A percentile compares a stretch with the other conserved stretches of the same genome.
phyloP scores from a whole-genome alignment of 2,888 invertebrate species.

The Rhodophaea formosa region DNA sequence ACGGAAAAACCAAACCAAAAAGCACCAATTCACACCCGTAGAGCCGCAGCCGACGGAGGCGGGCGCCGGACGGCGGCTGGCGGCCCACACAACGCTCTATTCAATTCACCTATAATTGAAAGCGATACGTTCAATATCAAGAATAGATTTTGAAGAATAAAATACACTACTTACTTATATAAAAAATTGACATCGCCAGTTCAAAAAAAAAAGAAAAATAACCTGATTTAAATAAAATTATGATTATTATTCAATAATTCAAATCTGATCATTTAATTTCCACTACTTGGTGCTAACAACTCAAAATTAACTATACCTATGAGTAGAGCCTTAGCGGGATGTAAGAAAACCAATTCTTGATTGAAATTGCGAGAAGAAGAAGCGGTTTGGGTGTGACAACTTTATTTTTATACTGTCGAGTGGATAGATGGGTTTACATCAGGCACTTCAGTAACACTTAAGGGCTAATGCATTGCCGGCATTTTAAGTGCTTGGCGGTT shows the following conservation, averaged over 20 bases:
- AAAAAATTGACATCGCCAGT: too few species aligned
- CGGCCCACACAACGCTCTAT: not conserved
- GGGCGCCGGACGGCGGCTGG: not conserved
- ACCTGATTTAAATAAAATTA: too few species aligned
- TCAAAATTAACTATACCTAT: too few species aligned
- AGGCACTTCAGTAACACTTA: slow-evolving; percentile 14
- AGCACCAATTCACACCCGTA: slow-evolving; percentile 28
- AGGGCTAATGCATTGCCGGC: slow-evolving; percentile 11
- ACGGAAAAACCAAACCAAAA: slow-evolving; percentile 27
- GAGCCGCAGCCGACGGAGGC: not conserved
- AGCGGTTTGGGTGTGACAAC: not conserved
- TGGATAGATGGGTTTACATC: slow-evolving; percentile 7
- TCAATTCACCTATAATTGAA: not conserved
- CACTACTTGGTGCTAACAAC: too few species aligned
- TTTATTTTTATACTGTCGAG: slow-evolving; percentile 7
- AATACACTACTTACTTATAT: too few species aligned
- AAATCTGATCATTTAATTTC: too few species aligned
- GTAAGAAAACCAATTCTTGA: too few species aligned
- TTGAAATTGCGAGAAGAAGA: not conserved
- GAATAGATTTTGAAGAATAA: not conserved
- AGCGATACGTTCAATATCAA: not conserved
- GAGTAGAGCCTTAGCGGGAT: too few species aligned
- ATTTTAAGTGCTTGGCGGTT: slow-evolving; percentile 16
- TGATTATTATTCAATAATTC: too few species aligned
- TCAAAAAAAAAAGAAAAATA: too few species aligned